These are phyloP conservation scores for Rhizomys pruinosus DNA, from an alignment of 2,113 vertebrate genomes.

Conservation along the genomic window DNA sequence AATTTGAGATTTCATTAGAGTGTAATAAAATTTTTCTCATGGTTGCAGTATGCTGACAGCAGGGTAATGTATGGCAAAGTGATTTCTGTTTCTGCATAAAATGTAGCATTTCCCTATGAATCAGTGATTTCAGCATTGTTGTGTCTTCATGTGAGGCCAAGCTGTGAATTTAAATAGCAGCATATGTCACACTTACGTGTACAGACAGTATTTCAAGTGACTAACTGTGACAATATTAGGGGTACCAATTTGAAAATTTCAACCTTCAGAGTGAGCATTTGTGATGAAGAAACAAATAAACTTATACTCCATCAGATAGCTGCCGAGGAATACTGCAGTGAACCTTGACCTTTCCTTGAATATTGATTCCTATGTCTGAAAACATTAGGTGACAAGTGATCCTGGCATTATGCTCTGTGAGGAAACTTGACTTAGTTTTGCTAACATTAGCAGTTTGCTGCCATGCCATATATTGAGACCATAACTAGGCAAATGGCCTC, in stretches of 20 bases:
- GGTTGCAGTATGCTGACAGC: conserved; percentile 61
- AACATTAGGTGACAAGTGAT: conserved; percentile 45
- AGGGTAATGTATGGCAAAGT: conserved; percentile 52
- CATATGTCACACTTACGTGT: conserved; percentile 76
- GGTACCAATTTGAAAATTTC: conserved; percentile 75
- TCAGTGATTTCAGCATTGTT: conserved; percentile 72
- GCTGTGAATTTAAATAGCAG: conserved; percentile 80
- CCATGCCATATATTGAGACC: not conserved
- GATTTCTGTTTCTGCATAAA: conserved; percentile 75
- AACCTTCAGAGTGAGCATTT: conserved; percentile 71
- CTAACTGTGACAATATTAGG: conserved; percentile 74
- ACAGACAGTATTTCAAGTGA: conserved; percentile 75
- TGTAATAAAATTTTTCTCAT: conserved; percentile 46
- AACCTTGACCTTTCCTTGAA: conserved; percentile 68
- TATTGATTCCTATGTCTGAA: conserved; percentile 37
- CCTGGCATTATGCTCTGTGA: conserved; percentile 41
- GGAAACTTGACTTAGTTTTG: conserved; percentile 40
- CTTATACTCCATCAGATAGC: conserved; percentile 49
- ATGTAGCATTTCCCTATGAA: conserved; percentile 78
- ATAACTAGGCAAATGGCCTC: not conserved
- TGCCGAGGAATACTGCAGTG: conserved; percentile 53
- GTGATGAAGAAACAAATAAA: conserved; percentile 58
- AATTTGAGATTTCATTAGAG: conserved; percentile 68
- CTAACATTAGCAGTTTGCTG: not conserved
- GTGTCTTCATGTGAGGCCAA: conserved; percentile 73